Percentiles rank a stretch among this genome's conserved stretches.
Conservation (phyloP, 92 coral and sea anemone genomes). For the Epizoanthus ramosus region DNA sequence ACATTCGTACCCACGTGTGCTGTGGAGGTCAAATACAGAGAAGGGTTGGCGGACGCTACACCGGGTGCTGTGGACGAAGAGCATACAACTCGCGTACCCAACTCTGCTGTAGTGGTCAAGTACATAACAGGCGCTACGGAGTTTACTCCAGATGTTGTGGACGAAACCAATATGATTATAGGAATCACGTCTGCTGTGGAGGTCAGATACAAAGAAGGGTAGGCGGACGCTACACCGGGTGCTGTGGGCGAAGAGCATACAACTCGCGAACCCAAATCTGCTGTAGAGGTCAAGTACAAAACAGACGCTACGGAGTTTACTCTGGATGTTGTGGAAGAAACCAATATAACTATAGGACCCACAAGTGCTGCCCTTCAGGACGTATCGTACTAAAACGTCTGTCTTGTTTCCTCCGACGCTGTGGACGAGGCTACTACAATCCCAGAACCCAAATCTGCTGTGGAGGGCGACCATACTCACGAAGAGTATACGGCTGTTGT, state of each 20-base stretch:
- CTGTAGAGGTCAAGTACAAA: neutral
- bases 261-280: neutral
- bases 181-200: constrained; percentile 1
- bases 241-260: neutral
- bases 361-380: no score
- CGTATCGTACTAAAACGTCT: no score
- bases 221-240: neutral
- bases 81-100: neutral
- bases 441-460: no score
- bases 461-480: no score
- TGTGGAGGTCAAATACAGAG: neutral
- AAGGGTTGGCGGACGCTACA: neutral
- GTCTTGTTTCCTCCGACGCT: no score
- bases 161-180: neutral
- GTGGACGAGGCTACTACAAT: no score
- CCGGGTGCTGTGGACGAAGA: constrained; percentile 7
- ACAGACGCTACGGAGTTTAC: neutral
- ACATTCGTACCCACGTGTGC: neutral
- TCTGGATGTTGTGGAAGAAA: neutral
- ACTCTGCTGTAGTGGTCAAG: neutral
- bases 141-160: neutral
- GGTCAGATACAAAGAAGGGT: neutral
- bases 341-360: neutral
- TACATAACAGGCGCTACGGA: neutral
- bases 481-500: no score